Evolutionary conservation across 2,888 invertebrate species (phyloP).

Genomic region (Furcula furcula): DNA sequence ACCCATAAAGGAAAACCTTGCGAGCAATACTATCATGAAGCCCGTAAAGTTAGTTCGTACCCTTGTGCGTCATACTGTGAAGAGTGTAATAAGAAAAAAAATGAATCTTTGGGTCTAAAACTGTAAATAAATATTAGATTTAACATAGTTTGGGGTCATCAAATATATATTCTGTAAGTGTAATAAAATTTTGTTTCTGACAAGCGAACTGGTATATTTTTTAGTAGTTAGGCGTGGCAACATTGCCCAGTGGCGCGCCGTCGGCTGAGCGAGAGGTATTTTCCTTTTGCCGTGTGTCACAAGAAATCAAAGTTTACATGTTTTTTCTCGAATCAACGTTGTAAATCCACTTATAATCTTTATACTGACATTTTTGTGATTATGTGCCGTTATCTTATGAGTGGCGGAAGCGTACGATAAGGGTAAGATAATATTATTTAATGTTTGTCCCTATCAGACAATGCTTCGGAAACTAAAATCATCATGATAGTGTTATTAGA

Average conservation of each 20-base stretch:
- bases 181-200: slow-evolving; percentile 14
- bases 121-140: slow-evolving; percentile 1
- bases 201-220: not conserved
- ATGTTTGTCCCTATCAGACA: slow-evolving; percentile 50
- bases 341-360: slow-evolving; percentile 44
- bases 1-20: slow-evolving; percentile 17
- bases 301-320: slow-evolving; percentile 67
- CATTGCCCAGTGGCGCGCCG: slow-evolving; percentile 63
- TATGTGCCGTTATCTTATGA: slow-evolving; percentile 71
- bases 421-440: slow-evolving; percentile 58
- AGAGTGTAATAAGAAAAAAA: slow-evolving; percentile 29
- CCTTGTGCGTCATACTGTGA: slow-evolving; percentile 40
- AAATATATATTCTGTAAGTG: slow-evolving; percentile 1
- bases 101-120: slow-evolving; percentile 9
- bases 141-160: slow-evolving; percentile 13
- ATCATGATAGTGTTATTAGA: slow-evolving; percentile 16
- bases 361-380: slow-evolving; percentile 64
- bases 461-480: slow-evolving; percentile 31
- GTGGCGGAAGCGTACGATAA: slow-evolving; percentile 67
- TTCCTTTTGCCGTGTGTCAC: slow-evolving; percentile 52
- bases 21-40: slow-evolving; percentile 10
- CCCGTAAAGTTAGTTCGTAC: slow-evolving; percentile 24
- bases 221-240: slow-evolving; percentile 26
- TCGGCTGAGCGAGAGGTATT: slow-evolving; percentile 42
- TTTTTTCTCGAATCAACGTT: slow-evolving; percentile 56